These are phyloP conservation scores for Phainopepla nitens DNA, from an alignment of 2,113 vertebrate species.

Conservation along the genomic window DNA sequence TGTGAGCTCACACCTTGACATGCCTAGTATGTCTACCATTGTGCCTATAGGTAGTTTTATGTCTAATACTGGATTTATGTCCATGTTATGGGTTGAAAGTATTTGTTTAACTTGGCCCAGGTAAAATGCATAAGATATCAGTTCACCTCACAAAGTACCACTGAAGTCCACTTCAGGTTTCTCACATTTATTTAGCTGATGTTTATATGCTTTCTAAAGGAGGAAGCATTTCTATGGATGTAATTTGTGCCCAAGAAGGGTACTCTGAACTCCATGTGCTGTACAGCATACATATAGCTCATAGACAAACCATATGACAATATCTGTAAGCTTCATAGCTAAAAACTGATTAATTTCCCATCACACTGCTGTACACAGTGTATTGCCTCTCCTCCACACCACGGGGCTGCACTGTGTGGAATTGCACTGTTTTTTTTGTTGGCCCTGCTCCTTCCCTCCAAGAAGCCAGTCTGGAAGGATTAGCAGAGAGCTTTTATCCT, in stretches of 20 bases:
- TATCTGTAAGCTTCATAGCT: not conserved
- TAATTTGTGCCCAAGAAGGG: not conserved
- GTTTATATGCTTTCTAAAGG: not conserved
- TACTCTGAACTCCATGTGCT: not conserved
- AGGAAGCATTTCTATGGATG: not conserved
- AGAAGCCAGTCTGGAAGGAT: not conserved
- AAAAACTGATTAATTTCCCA: not conserved
- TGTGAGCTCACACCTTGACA: not conserved
- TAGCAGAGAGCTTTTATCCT: not conserved
- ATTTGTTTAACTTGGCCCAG: not conserved
- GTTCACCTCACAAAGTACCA: not conserved
- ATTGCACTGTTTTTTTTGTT: not conserved
- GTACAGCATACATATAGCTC: not conserved
- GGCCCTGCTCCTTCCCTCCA: not conserved
- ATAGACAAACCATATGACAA: not conserved
- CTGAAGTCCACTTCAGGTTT: not conserved
- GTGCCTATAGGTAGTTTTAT: not conserved
- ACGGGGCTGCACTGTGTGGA: accelerated
- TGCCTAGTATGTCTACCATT: not conserved
- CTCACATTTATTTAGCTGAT: not conserved
- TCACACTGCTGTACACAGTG: not conserved
- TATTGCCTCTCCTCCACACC: not conserved
- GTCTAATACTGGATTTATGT: not conserved
- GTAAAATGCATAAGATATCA: not conserved
- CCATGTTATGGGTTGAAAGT: not conserved